These are phyloP conservation scores for Lasiurus cinereus DNA, from an alignment of 2,113 vertebrate species.

Conservation along the genomic window DNA sequence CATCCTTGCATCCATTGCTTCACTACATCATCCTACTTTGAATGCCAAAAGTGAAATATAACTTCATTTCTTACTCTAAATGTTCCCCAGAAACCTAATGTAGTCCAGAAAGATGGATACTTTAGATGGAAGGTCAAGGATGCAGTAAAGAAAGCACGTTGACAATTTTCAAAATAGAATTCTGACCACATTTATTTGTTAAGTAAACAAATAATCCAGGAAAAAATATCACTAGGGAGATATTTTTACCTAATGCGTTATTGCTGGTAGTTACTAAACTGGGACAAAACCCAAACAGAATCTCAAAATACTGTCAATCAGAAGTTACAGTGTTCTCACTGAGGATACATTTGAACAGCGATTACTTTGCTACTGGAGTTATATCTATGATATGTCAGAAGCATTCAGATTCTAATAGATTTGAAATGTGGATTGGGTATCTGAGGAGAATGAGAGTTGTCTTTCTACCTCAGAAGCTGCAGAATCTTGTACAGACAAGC, in stretches of 20 bases:
- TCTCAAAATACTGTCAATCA: neutral
- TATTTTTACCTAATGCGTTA: neutral
- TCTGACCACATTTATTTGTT: neutral
- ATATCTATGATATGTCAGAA: neutral
- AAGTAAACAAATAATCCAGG: conserved; percentile 32
- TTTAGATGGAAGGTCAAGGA: neutral
- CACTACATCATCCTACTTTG: conserved; percentile 7
- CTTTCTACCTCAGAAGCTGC: neutral
- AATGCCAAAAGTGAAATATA: neutral
- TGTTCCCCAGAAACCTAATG: neutral
- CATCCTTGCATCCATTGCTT: neutral
- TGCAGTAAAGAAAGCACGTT: neutral
- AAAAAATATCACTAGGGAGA: neutral
- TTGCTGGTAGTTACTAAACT: neutral
- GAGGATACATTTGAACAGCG: neutral
- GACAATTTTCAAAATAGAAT: conserved; percentile 29
- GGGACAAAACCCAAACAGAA: neutral
- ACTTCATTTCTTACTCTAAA: neutral
- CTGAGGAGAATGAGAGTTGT: neutral
- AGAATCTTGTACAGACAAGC: neutral
- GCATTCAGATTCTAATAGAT: neutral
- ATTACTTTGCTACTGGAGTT: neutral
- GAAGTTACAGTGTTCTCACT: neutral
- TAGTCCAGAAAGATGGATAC: neutral
- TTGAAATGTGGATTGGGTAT: neutral